These are phyloP conservation scores for Oasisia sp. DNA, from an alignment of 2,888 invertebrate genomes.

Conservation along the genomic window DNA sequence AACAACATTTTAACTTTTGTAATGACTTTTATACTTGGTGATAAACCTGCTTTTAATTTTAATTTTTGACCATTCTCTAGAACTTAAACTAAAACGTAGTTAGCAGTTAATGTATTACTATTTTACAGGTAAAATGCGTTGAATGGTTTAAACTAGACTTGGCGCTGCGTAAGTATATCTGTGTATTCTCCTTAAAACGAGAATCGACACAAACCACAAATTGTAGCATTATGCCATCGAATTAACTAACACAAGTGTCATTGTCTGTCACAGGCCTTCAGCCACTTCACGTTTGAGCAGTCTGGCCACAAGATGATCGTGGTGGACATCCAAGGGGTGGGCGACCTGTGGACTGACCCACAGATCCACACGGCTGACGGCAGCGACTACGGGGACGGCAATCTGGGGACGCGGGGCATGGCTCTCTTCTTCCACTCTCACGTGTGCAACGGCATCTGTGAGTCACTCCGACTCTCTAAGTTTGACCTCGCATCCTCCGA, in stretches of 20 bases:
- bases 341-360: conserved; percentile 72
- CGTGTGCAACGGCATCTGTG: conserved; percentile 70
- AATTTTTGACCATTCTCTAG: too few species aligned
- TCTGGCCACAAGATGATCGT: conserved; percentile 72
- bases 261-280: conserved; percentile 67
- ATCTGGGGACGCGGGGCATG: conserved; percentile 71
- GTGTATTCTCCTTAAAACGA: background rate
- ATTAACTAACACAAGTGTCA: background rate
- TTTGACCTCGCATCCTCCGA: conserved; percentile 69
- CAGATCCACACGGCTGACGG: conserved; percentile 70
- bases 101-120: too few species aligned
- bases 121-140: too few species aligned
- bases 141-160: too few species aligned
- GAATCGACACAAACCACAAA: background rate
- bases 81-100: too few species aligned
- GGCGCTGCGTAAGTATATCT: too few species aligned
- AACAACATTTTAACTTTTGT: too few species aligned
- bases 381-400: conserved; percentile 70
- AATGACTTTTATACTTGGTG: too few species aligned
- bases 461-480: conserved; percentile 67
- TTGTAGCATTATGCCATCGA: background rate
- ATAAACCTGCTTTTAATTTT: too few species aligned
- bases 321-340: conserved; percentile 72
- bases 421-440: conserved; percentile 73
- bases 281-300: conserved; percentile 72